Percentiles rank a stretch among this genome's conserved stretches.
phyloP scores from a whole-genome alignment of 2,113 vertebrate species.

The Lipotes vexillifer region DNA sequence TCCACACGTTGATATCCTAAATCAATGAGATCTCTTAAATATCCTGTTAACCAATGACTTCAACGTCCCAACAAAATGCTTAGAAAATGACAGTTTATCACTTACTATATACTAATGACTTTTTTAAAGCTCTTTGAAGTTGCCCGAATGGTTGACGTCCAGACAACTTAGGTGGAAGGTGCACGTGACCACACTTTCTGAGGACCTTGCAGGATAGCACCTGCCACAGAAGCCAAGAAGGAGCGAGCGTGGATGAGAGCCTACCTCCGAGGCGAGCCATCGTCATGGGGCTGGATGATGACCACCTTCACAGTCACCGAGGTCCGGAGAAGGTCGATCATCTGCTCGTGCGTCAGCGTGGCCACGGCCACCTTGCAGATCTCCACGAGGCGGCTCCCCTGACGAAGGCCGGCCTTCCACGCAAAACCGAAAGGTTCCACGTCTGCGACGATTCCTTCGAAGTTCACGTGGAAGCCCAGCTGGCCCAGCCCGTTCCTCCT shows the following conservation, averaged over 20 bases:
- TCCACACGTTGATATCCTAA: not conserved
- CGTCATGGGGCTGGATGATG: constrained; percentile 95
- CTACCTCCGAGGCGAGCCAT: constrained; percentile 94
- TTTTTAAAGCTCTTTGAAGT: not conserved
- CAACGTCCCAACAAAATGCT: not conserved
- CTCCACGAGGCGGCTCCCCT: constrained; percentile 96
- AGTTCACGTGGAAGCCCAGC: constrained; percentile 97
- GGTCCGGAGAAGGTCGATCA: constrained; percentile 96
- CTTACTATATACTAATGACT: not conserved
- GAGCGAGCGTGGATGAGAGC: accelerated
- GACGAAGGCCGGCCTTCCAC: constrained; percentile 95
- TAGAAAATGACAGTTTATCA: not conserved
- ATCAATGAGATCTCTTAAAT: not conserved
- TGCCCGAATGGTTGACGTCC: not conserved
- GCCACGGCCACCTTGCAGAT: constrained; percentile 98
- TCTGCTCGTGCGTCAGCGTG: constrained; percentile 96
- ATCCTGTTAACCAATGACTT: not conserved
- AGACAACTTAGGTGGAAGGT: accelerated
- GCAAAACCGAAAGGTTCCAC: constrained; percentile 98
- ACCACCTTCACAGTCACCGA: constrained; percentile 94
- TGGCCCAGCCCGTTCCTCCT: constrained; percentile 94
- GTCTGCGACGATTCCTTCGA: constrained; percentile 96
- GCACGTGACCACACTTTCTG: not conserved
- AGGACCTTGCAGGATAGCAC: not conserved
- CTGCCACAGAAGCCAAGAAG: accelerated